These are phyloP conservation scores for Fregetta grallaria DNA, from an alignment of 2,113 vertebrate genomes.

Conservation along the genomic window DNA sequence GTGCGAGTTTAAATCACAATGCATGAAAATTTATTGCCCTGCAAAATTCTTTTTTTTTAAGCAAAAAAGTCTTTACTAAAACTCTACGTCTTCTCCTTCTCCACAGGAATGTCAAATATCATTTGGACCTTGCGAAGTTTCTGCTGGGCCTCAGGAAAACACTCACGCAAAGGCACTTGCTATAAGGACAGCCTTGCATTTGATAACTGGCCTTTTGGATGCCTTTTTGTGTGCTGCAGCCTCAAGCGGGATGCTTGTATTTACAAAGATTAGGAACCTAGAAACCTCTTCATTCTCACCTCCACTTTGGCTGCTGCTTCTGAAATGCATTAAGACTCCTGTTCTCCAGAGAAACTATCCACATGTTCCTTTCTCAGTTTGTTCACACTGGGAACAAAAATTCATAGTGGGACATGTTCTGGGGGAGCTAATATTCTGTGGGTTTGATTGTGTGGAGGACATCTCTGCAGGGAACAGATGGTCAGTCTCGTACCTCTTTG, in stretches of 20 bases:
- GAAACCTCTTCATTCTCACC: background rate
- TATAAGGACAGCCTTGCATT: background rate
- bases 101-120: background rate
- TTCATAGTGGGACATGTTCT: background rate
- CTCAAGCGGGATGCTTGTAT: background rate
- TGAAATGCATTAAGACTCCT: background rate
- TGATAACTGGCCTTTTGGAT: background rate
- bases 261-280: background rate
- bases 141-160: background rate
- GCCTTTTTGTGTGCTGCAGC: background rate
- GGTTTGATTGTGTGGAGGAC: background rate
- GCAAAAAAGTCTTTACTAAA: background rate
- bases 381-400: background rate
- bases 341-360: background rate
- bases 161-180: background rate
- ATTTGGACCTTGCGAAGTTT: background rate
- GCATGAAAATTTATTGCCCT: background rate
- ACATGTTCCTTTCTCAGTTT: background rate
- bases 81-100: background rate
- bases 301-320: background rate
- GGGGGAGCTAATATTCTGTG: background rate
- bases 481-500: slow-evolving; percentile 32
- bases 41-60: accelerated
- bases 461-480: background rate
- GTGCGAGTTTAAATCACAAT: background rate